Evolutionary conservation across 2,888 invertebrate genomes (phyloP).

Genomic region (Crossocerus cetratus): DNA sequence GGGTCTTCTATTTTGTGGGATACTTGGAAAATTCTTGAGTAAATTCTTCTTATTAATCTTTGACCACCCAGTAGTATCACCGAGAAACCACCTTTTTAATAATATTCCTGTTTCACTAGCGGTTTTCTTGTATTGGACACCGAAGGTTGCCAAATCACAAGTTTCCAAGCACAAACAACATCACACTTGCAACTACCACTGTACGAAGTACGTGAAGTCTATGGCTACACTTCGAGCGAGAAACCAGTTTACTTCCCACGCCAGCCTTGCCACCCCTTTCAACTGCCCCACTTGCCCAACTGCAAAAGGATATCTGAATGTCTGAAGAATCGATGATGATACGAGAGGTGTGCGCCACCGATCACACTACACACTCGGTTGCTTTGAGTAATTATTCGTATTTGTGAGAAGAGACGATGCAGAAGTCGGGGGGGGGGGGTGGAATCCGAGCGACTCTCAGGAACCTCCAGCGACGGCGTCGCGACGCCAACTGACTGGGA

Average conservation of each 20-base stretch:
- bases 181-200: not conserved
- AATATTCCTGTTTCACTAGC: too few relatives aligned
- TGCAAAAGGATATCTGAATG: not conserved
- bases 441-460: conserved; percentile 23
- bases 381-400: conserved; percentile 18
- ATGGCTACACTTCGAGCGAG: not conserved
- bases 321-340: not conserved
- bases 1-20: not conserved
- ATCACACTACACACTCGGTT: conserved; percentile 8
- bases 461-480: conserved; percentile 65
- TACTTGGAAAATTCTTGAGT: too few relatives aligned
- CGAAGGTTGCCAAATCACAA: too few relatives aligned
- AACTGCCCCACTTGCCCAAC: not conserved
- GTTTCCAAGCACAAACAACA: not conserved
- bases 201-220: not conserved
- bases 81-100: too few relatives aligned
- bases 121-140: too few relatives aligned
- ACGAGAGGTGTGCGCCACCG: conserved; percentile 11
- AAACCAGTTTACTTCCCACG: too few relatives aligned
- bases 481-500: conserved; percentile 68
- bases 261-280: too few relatives aligned
- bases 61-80: too few relatives aligned
- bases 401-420: conserved; percentile 7
- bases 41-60: too few relatives aligned
- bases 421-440: conserved; percentile 1